Base-by-base conservation (phyloP, 1,140 invertebrate species). In the Catajapyx aquilonaris region DNA sequence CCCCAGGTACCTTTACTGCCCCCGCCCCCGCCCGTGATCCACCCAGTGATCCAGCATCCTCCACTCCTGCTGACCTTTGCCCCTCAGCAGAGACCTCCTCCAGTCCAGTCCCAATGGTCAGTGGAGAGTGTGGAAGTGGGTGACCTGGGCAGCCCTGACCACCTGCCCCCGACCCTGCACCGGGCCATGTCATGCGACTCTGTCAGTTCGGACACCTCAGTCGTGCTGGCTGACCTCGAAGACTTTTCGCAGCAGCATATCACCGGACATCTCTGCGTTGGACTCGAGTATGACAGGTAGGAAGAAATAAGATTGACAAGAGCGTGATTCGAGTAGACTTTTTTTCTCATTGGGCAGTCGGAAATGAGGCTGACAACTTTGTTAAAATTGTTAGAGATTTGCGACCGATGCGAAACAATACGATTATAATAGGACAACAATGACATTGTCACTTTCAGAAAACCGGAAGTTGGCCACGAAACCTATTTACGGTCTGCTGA, bases 171-270 rank as follows among this genome's bases (percentile, higher is more conserved):
- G 1, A 51, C 46, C 18, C 51, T 74, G 19, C 62, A 76, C 39
- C 57, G 76, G 34, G 79, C 76, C 1, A 64, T 79, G 40, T 81
- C 77, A 28, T 84, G 78, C 52, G 79, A 84, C 41, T 83, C 78
- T 30, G 74, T 84, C 4, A 77, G 71, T 42, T 84, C 79, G 4
- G 79, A 84, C 43, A 80, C 78, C 0, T 81, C 76, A 5, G 68
- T 83, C 1, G 65, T 68, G 18, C 58, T 78, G 3, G 67, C 67
- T 30, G 71, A 80, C 48, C 57, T 79, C 13, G 73, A 80, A 43
- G 66, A 71, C 43, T 48, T 56, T 44, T 53, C 7, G 21, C 20
- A 43, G 42, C 67, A 72, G n/a, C 66, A 69, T 47, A 61, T 77
- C 21, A 73, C 73, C 1, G 80, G 79, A 1, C 70, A 79, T 48